These are phyloP conservation scores for Plecturocebus donacophilus DNA, from an alignment of 2,113 vertebrate species.

Conservation along the genomic window DNA sequence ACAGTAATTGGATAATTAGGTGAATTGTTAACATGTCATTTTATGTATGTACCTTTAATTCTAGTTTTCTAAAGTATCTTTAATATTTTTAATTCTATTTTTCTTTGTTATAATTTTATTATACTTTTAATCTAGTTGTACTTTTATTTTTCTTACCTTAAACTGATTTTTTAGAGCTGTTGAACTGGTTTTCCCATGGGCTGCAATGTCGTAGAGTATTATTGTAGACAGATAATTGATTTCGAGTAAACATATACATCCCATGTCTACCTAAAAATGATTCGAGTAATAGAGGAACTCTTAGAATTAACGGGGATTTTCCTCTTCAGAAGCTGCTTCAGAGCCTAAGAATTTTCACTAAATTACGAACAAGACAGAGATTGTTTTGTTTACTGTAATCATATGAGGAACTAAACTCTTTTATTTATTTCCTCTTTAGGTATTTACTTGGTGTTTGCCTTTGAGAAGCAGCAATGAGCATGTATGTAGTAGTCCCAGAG, in stretches of 20 bases:
- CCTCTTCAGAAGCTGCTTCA: slow-evolving; percentile 5
- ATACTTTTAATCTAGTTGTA: background rate
- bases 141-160: background rate
- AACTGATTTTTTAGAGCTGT: background rate
- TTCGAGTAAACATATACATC: background rate
- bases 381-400: background rate
- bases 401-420: background rate
- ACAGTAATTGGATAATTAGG: background rate
- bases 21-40: background rate
- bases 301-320: background rate
- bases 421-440: slow-evolving; percentile 83
- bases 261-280: background rate
- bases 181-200: background rate
- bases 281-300: background rate
- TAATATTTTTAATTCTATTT: background rate
- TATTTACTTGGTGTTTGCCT: slow-evolving; percentile 96
- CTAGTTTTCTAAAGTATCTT: background rate
- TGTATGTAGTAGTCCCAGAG: background rate
- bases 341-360: background rate
- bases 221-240: background rate
- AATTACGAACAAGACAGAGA: background rate
- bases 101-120: background rate
- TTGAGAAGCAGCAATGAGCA: slow-evolving; percentile 91
- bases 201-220: background rate
- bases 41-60: background rate